These are phyloP conservation scores for Hyles vespertilio DNA, from an alignment of 1,140 invertebrate species.

Conservation along the genomic window DNA sequence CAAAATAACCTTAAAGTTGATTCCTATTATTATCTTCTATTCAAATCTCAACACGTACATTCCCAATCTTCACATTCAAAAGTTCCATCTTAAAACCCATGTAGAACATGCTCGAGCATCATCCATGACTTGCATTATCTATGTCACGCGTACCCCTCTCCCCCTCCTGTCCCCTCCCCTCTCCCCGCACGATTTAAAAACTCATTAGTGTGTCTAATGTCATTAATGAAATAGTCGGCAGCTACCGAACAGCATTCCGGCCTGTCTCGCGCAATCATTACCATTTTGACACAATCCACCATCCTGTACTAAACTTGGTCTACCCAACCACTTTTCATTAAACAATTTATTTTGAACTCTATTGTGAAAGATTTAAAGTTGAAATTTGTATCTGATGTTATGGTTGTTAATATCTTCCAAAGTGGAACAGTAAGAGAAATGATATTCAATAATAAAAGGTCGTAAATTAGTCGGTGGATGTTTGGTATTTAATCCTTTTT, in stretches of 20 bases:
- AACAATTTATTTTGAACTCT: slow-evolving; percentile 9
- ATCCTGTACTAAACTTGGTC: slow-evolving; percentile 30
- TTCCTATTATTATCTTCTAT: no score
- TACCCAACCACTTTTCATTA: slow-evolving; percentile 13
- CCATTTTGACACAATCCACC: slow-evolving; percentile 29
- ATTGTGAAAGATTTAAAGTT: not conserved
- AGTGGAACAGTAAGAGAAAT: not conserved
- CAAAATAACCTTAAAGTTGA: no score
- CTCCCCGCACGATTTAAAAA: slow-evolving; percentile 12
- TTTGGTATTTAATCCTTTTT: slow-evolving; percentile 9
- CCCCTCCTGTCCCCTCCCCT: no score
- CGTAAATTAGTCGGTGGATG: slow-evolving; percentile 8
- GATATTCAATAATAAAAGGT: slow-evolving; percentile 2
- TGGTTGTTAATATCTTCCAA: not conserved
- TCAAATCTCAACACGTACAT: no score
- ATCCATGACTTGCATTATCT: no score
- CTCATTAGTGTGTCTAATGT: slow-evolving; percentile 37
- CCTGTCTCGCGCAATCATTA: slow-evolving; percentile 32
- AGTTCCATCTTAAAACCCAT: no score
- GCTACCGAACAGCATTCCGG: slow-evolving; percentile 35
- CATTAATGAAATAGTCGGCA: slow-evolving; percentile 39
- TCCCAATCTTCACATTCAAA: no score
- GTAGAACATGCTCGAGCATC: no score
- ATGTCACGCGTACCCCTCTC: no score
- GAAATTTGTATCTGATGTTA: not conserved